Conservation (phyloP, 2,113 vertebrate genomes). For the Neogobius melanostomus region DNA sequence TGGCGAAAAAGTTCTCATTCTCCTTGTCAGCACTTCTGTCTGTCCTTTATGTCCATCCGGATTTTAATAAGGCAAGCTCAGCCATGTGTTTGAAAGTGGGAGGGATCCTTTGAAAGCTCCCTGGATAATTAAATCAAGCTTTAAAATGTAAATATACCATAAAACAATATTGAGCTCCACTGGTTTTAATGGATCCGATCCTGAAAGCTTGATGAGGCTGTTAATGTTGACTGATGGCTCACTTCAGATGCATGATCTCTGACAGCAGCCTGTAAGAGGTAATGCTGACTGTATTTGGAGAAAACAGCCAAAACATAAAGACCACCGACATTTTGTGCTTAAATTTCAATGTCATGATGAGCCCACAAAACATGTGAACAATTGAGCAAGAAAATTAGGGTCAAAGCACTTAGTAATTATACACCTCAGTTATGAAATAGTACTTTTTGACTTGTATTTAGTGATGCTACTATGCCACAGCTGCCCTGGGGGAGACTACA, state of each 20-base stretch:
- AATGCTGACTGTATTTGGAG: conserved; percentile 3
- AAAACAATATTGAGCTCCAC: conserved; percentile 73
- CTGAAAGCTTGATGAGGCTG: conserved; percentile 59
- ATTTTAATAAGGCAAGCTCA: conserved; percentile 55
- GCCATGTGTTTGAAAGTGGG: conserved; percentile 45
- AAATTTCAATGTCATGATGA: background rate
- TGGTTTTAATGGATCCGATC: conserved; percentile 70
- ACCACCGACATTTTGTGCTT: background rate
- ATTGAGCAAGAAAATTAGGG: too few species aligned
- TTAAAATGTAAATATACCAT: conserved; percentile 78
- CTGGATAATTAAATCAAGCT: conserved; percentile 71
- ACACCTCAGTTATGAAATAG: too few species aligned
- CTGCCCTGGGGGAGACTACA: too few species aligned
- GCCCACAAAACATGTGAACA: too few species aligned
- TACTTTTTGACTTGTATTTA: too few species aligned
- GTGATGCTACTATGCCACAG: too few species aligned
- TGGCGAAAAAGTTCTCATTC: conserved; percentile 10
- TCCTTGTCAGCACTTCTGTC: conserved; percentile 36
- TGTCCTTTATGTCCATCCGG: conserved; percentile 39
- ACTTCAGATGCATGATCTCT: conserved; percentile 46
- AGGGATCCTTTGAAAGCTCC: conserved; percentile 50
- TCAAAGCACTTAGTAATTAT: too few species aligned
- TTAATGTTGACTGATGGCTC: conserved; percentile 72
- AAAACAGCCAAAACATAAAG: background rate
- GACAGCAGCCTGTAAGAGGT: conserved; percentile 40